Evolutionary conservation across 2,888 invertebrate genomes (phyloP).

Genomic region (Rhorus exstirpatorius): DNA sequence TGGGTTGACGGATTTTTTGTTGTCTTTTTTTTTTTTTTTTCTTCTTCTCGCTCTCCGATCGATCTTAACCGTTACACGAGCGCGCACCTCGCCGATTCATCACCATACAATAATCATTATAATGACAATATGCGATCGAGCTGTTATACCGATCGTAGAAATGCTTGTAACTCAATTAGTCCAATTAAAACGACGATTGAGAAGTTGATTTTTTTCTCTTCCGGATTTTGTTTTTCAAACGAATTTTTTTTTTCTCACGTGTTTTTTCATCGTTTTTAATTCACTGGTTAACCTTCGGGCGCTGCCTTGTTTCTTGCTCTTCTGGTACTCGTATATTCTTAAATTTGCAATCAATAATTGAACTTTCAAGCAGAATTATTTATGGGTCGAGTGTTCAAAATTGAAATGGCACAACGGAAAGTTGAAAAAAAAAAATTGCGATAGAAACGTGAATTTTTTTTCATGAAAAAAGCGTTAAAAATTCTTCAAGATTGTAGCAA

Average conservation of each 20-base stretch:
- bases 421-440: no score
- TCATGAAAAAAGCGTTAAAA: no score
- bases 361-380: no score
- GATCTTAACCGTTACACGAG: slow-evolving; percentile 28
- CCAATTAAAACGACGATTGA: not conserved
- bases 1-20: slow-evolving; percentile 70
- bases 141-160: not conserved
- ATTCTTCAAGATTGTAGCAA: no score
- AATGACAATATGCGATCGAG: not conserved
- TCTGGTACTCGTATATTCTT: not conserved
- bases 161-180: slow-evolving; percentile 7
- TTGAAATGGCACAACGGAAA: slow-evolving; percentile 16
- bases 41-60: slow-evolving; percentile 55
- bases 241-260: not conserved
- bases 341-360: slow-evolving; percentile 6
- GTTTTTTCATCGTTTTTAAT: not conserved
- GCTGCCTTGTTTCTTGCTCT: not conserved
- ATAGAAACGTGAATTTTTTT: no score
- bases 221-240: not conserved
- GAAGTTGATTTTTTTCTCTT: not conserved
- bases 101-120: slow-evolving; percentile 29
- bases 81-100: slow-evolving; percentile 14
- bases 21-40: slow-evolving; percentile 35
- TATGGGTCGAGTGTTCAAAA: slow-evolving; percentile 19
- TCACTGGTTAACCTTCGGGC: slow-evolving; percentile 6